phyloP scores from a whole-genome alignment of 2,113 vertebrate species.

The Ursus arctos region DNA sequence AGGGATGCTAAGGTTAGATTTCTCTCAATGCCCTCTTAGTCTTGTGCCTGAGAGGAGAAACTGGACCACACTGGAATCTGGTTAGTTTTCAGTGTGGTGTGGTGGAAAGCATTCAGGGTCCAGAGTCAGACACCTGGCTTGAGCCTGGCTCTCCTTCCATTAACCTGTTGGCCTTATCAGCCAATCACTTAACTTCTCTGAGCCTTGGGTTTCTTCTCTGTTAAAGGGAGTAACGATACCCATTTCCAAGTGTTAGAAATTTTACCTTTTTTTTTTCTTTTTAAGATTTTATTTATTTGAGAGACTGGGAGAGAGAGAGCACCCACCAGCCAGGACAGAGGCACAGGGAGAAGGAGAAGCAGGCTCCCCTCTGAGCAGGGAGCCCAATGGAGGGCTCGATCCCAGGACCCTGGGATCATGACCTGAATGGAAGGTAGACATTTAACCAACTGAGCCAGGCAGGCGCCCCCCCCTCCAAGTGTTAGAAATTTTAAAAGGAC shows the following conservation, averaged over 20 bases:
- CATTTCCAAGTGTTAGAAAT: background rate
- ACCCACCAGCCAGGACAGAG: too few relatives aligned
- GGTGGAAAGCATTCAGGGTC: background rate
- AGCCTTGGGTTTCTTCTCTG: background rate
- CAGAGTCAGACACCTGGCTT: background rate
- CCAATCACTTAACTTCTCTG: background rate
- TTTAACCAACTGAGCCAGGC: too few relatives aligned
- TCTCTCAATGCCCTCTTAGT: background rate
- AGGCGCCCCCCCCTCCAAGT: too few relatives aligned
- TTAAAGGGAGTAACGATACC: background rate
- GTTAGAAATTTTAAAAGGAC: conserved; percentile 3
- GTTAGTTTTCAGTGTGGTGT: background rate
- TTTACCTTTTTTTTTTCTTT: background rate
- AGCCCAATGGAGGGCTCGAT: too few relatives aligned
- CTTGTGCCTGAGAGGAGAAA: background rate
- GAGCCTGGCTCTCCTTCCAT: background rate
- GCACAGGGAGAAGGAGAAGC: too few relatives aligned
- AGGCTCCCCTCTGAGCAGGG: too few relatives aligned
- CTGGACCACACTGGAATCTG: background rate
- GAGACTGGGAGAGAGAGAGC: too few relatives aligned
- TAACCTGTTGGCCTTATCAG: background rate
- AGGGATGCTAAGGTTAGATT: background rate
- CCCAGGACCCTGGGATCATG: too few relatives aligned
- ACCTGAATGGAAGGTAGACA: too few relatives aligned
- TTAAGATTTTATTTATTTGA: too few relatives aligned